A percentile compares a stretch with the other conserved stretches of the same genome.
Evolutionary conservation across 92 coral and sea anemone genomes (phyloP).

Genomic region (Phenganax subtilis): DNA sequence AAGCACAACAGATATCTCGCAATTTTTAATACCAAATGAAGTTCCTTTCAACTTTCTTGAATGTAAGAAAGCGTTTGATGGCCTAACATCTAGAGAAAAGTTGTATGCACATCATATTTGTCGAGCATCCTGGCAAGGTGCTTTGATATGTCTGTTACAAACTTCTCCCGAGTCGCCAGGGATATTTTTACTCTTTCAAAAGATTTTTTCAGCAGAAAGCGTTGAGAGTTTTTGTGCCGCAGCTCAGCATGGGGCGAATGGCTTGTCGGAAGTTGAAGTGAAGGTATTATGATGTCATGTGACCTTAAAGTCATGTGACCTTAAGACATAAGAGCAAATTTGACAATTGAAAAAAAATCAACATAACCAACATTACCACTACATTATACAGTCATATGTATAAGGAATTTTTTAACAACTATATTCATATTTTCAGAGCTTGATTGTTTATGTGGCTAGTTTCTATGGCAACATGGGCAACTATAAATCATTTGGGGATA

Average conservation of each 20-base stretch:
- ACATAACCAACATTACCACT: not conserved
- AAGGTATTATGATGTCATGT: constrained; percentile 48
- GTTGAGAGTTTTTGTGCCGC: constrained; percentile 55
- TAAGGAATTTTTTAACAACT: not conserved
- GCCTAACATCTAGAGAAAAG: constrained; percentile 71
- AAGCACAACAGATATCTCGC: constrained; percentile 53
- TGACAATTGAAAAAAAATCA: not conserved
- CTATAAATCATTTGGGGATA: constrained; percentile 97
- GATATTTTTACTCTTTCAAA: constrained; percentile 81
- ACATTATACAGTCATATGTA: not conserved
- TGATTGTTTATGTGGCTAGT: constrained; percentile 82
- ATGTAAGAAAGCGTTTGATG: constrained; percentile 80
- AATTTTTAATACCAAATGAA: constrained; percentile 64
- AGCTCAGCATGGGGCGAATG: constrained; percentile 53
- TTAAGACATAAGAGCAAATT: not conserved
- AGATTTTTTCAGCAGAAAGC: constrained; percentile 65
- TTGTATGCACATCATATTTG: constrained; percentile 76
- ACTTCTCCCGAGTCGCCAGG: constrained; percentile 94
- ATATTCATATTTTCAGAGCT: constrained; percentile 50
- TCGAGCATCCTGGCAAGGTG: constrained; percentile 92
- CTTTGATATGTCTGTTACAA: constrained; percentile 80
- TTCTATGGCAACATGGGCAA: constrained; percentile 95
- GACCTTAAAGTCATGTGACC: not conserved
- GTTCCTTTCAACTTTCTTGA: constrained; percentile 68
- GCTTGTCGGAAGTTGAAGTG: constrained; percentile 68